A percentile compares a stretch with the other conserved stretches of the same genome.
Conservation (phyloP, 92 coral and sea anemone species). For the Epizoanthus scotinus region DNA sequence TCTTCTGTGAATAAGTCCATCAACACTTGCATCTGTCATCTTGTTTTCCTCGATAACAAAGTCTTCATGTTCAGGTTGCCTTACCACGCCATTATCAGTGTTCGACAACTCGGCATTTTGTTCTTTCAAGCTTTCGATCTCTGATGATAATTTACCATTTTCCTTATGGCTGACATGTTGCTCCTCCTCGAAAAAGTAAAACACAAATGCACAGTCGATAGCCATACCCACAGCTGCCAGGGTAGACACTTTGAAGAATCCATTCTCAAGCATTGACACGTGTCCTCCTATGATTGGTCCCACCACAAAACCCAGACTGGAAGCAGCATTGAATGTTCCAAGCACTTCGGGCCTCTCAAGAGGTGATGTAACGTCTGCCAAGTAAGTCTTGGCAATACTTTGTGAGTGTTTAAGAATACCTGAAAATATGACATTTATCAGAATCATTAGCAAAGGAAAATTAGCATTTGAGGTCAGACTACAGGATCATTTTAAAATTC, state of each 20-base stretch:
- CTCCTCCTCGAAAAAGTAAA: constrained; percentile 63
- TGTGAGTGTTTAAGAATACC: constrained; percentile 95
- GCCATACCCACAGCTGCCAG: constrained; percentile 66
- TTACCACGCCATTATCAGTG: background rate
- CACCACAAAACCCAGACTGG: constrained; percentile 91
- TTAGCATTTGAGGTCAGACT: too few relatives aligned
- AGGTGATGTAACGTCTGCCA: constrained; percentile 83
- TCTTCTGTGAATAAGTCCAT: background rate
- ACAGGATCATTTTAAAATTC: too few relatives aligned
- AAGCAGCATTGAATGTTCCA: constrained; percentile 90
- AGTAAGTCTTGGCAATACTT: constrained; percentile 77
- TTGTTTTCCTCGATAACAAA: background rate
- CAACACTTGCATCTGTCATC: background rate
- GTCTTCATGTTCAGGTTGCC: constrained; percentile 23
- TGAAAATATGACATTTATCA: constrained; percentile 13
- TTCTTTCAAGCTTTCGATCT: background rate
- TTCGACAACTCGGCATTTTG: background rate
- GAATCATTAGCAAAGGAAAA: too few relatives aligned
- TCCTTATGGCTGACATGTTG: background rate
- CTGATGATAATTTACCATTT: background rate
- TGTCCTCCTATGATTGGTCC: constrained; percentile 96
- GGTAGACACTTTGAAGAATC: constrained; percentile 74
- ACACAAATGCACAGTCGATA: constrained; percentile 69
- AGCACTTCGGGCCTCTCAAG: constrained; percentile 76
- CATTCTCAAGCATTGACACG: constrained; percentile 86